Conservation (phyloP, 2,113 vertebrate genomes). For the Toxotes jaculatrix region DNA sequence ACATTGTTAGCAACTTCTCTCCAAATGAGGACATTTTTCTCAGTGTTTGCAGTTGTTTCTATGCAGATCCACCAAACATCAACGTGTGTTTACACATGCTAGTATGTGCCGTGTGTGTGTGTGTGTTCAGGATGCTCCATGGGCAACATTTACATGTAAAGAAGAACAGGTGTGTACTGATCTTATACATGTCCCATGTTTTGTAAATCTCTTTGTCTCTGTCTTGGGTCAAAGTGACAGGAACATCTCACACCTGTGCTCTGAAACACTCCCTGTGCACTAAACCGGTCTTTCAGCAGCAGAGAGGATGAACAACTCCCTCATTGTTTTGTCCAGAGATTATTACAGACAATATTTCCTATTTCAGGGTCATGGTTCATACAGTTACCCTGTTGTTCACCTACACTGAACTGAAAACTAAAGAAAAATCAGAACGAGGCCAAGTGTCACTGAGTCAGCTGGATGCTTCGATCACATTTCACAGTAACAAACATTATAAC, state of each 20-base stretch:
- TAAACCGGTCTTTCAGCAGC: neutral
- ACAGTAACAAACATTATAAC: no score
- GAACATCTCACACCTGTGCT: slow-evolving; percentile 43
- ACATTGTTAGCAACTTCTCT: neutral
- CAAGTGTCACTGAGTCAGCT: no score
- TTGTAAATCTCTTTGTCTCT: slow-evolving; percentile 1
- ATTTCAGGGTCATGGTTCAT: neutral
- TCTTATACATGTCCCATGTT: neutral
- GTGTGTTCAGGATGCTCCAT: neutral
- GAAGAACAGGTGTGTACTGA: slow-evolving; percentile 12
- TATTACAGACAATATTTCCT: neutral
- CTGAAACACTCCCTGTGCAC: slow-evolving; percentile 14
- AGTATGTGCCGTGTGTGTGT: slow-evolving; percentile 21
- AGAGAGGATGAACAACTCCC: slow-evolving; percentile 1
- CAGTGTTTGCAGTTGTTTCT: neutral
- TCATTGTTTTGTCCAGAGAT: slow-evolving; percentile 24
- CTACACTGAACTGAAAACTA: no score
- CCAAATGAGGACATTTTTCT: neutral
- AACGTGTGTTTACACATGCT: neutral
- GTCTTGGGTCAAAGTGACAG: slow-evolving; percentile 46
- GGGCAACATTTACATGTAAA: slow-evolving; percentile 8
- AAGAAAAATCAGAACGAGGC: no score
- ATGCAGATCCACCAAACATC: neutral
- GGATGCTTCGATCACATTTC: no score
- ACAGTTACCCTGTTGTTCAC: neutral